Evolutionary conservation across 2,113 vertebrate species (phyloP).

Genomic region (Mohoua ochrocephala): DNA sequence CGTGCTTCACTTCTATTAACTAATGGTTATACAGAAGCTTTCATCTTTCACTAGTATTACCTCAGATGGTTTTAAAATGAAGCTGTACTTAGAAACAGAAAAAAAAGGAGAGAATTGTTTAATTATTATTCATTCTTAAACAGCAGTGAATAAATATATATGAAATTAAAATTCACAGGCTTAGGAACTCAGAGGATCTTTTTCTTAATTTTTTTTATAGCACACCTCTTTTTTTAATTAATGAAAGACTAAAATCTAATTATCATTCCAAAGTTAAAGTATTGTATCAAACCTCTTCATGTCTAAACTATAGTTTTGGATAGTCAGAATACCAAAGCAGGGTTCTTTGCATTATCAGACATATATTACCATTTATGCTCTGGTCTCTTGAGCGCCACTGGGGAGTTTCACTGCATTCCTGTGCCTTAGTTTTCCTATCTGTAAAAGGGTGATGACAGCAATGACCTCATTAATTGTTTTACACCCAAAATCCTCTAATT

Average conservation of each 20-base stretch:
- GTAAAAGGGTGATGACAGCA: not conserved
- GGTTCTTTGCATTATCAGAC: not conserved
- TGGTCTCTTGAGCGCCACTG: not conserved
- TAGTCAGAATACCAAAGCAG: not conserved
- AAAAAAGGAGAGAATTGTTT: not conserved
- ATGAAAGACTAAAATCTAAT: not conserved
- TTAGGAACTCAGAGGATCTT: not conserved
- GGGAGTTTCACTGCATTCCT: not conserved
- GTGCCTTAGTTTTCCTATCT: not conserved
- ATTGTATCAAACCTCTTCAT: not conserved
- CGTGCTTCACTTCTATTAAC: not conserved
- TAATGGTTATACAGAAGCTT: not conserved
- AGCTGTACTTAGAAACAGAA: not conserved
- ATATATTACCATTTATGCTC: not conserved
- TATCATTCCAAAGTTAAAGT: not conserved
- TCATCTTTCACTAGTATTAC: not conserved
- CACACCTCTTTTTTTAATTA: not conserved
- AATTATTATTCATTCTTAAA: not conserved
- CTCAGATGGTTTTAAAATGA: not conserved
- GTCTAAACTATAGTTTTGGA: not conserved
- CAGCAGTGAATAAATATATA: not conserved
- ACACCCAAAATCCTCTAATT: not conserved
- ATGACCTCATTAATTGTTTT: not conserved
- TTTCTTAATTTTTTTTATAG: not conserved
- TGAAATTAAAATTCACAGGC: not conserved